phyloP scores from a whole-genome alignment of 2,888 invertebrate species.

The Isoperla grammatica region DNA sequence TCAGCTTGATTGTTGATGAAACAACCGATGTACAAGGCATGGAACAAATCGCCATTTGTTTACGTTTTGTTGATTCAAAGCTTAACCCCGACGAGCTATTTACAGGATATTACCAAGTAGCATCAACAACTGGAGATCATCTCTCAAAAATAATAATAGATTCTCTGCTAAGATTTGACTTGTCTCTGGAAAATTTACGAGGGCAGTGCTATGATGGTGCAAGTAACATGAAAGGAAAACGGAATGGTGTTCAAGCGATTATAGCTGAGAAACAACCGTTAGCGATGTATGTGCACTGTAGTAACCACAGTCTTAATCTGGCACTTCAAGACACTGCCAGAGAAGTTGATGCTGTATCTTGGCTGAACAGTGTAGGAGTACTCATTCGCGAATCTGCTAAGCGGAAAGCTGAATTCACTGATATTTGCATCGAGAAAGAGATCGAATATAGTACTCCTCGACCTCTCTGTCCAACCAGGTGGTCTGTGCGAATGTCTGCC shows the following conservation, averaged over 20 bases:
- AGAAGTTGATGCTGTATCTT: not conserved
- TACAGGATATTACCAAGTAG: slow-evolving; percentile 5
- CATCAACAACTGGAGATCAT: not conserved
- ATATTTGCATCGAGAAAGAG: not conserved
- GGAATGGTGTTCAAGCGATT: slow-evolving; percentile 3
- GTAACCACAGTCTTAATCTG: not conserved
- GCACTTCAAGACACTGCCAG: slow-evolving; percentile 3
- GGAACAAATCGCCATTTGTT: not conserved
- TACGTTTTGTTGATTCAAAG: not conserved
- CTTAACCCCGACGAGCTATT: not conserved
- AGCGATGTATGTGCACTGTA: slow-evolving; percentile 11
- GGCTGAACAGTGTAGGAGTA: not conserved
- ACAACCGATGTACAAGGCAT: not conserved
- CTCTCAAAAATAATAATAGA: slow-evolving; percentile 1
- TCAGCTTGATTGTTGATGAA: slow-evolving; percentile 2
- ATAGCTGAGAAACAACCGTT: slow-evolving; percentile 5
- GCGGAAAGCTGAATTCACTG: not conserved
- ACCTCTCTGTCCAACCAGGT: slow-evolving; percentile 18
- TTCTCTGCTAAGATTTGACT: slow-evolving; percentile 1
- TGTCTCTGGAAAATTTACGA: not conserved
- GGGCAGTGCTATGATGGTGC: slow-evolving; percentile 17
- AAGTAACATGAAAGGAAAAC: slow-evolving; percentile 10
- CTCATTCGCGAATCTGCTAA: slow-evolving; percentile 3
- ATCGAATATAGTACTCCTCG: not conserved
- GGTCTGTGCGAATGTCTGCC: slow-evolving; percentile 7